phyloP scores from a whole-genome alignment of 2,888 invertebrate genomes.

The Leptinotarsa haldemani region DNA sequence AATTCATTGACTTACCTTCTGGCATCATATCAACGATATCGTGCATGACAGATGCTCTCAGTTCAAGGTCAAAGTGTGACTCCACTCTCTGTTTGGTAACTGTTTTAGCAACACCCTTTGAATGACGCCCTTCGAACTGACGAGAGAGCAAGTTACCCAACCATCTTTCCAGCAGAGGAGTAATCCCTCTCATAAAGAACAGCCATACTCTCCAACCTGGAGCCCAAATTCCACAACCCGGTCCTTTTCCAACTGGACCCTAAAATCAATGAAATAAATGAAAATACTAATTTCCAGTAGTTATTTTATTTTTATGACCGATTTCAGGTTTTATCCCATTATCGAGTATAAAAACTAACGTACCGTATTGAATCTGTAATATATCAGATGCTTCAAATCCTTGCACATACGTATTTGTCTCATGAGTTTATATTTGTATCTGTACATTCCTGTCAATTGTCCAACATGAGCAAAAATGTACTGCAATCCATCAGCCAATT shows the following conservation, averaged over 20 bases:
- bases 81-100: slow-evolving; percentile 99
- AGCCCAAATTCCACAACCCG: slow-evolving; percentile 98
- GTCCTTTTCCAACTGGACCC: slow-evolving; percentile 98
- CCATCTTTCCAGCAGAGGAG: slow-evolving; percentile 97
- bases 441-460: slow-evolving; percentile 99
- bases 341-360: slow-evolving; percentile 57
- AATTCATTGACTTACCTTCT: slow-evolving; percentile 70
- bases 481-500: slow-evolving; percentile 97
- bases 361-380: slow-evolving; percentile 98
- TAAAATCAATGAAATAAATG: slow-evolving; percentile 57
- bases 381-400: slow-evolving; percentile 98
- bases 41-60: slow-evolving; percentile 95
- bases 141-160: slow-evolving; percentile 97
- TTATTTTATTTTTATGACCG: too few species aligned
- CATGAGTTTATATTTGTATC: slow-evolving; percentile 99
- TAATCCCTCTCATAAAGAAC: slow-evolving; percentile 99
- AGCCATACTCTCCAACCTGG: slow-evolving; percentile 99
- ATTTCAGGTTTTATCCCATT: too few species aligned
- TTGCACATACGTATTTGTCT: slow-evolving; percentile 99
- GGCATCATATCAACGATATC: slow-evolving; percentile 99
- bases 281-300: too few species aligned
- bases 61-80: slow-evolving; percentile 98
- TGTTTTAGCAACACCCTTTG: slow-evolving; percentile 99
- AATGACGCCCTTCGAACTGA: slow-evolving; percentile 99
- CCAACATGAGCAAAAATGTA: slow-evolving; percentile 99